Evolutionary conservation across 2,888 invertebrate species (phyloP).

Genomic region (Platycnemis pennipes): DNA sequence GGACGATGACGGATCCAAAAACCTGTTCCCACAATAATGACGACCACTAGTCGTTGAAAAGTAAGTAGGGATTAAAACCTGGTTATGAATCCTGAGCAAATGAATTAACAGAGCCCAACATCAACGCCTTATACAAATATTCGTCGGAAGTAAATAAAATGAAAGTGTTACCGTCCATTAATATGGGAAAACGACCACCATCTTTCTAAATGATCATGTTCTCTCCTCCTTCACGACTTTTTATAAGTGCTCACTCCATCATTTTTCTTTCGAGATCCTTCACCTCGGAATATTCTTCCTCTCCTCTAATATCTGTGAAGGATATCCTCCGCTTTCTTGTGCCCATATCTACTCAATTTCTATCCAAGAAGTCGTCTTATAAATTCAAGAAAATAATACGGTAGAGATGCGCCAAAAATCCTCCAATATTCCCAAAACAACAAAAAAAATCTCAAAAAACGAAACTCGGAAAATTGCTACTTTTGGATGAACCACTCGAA

Average conservation of each 20-base stretch:
- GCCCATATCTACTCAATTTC: not conserved
- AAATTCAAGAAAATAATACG: not conserved
- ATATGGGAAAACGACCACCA: not conserved
- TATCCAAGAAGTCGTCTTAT: not conserved
- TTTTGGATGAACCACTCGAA: too few species aligned
- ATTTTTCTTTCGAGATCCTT: not conserved
- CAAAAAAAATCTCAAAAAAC: too few species aligned
- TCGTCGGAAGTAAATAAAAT: not conserved
- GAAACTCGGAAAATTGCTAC: too few species aligned
- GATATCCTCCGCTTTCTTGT: not conserved
- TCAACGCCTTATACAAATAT: not conserved
- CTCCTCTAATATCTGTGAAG: not conserved
- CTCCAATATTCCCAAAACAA: too few species aligned
- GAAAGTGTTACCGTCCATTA: not conserved
- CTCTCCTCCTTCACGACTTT: constrained; percentile 1
- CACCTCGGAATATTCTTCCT: not conserved
- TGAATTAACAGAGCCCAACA: not conserved
- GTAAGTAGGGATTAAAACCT: not conserved
- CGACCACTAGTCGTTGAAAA: not conserved
- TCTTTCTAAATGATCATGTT: not conserved
- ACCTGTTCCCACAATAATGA: not conserved
- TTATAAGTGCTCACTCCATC: not conserved
- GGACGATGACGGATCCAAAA: not conserved
- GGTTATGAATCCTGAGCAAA: not conserved
- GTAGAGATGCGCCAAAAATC: not conserved